Percentiles rank a stretch among this genome's conserved stretches.
phyloP scores from a whole-genome alignment of 1,140 invertebrate genomes.

The Zaprionus lachaisei region DNA sequence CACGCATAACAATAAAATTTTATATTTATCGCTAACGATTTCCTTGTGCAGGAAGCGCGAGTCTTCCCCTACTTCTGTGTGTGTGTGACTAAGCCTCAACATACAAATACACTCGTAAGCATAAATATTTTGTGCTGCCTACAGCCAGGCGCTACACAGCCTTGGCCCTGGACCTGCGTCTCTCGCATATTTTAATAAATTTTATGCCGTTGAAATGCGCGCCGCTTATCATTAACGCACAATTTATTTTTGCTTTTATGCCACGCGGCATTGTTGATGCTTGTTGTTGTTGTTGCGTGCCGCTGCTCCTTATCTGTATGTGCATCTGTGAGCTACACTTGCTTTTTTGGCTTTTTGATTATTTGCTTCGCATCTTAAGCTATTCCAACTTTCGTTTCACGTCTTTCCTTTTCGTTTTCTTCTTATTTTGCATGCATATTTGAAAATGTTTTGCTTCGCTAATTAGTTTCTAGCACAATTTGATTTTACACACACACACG shows the following conservation, averaged over 20 bases:
- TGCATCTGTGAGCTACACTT: constrained; percentile 78
- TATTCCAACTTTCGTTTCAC: constrained; percentile 35
- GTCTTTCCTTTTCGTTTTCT: constrained; percentile 16
- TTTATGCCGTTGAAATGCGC: constrained; percentile 80
- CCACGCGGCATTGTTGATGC: constrained; percentile 32
- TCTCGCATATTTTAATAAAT: constrained; percentile 81
- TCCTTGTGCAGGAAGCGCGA: constrained; percentile 55
- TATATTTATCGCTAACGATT: constrained; percentile 82
- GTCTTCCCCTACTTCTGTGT: constrained; percentile 18
- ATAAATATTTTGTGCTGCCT: constrained; percentile 69
- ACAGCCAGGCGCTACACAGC: constrained; percentile 42
- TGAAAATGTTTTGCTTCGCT: constrained; percentile 58
- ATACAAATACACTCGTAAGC: constrained; percentile 53
- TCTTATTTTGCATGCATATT: constrained; percentile 19
- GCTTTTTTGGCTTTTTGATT: constrained; percentile 83
- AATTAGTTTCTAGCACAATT: constrained; percentile 65
- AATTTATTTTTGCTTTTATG: constrained; percentile 83
- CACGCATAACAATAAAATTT: constrained; percentile 81
- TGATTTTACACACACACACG: constrained; percentile 31
- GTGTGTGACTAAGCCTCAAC: constrained; percentile 40
- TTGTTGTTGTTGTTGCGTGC: constrained; percentile 38
- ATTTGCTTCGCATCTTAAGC: constrained; percentile 74
- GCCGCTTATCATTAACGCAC: constrained; percentile 82
- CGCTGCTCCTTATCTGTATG: constrained; percentile 43
- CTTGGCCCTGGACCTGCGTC: constrained; percentile 31